phyloP scores from a whole-genome alignment of 2,797 vertebrate genomes.

The Apogon talboti region DNA sequence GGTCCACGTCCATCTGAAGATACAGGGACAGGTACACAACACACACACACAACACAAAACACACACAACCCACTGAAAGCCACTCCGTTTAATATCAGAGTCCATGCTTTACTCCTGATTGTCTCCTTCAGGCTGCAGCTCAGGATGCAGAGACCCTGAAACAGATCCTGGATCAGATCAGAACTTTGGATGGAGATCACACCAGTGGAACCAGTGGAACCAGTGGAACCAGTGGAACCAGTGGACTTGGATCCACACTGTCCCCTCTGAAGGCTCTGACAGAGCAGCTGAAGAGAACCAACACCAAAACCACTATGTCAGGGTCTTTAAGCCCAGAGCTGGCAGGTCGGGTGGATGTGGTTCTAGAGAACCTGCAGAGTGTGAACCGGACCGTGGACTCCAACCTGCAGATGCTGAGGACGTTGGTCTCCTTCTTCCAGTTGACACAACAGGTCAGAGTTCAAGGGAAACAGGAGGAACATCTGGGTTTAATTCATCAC shows the following conservation, averaged over 20 bases:
- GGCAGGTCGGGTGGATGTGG: not conserved
- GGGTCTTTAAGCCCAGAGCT: conserved; percentile 52
- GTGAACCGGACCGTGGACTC: conserved; percentile 76
- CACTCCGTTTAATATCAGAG: no score
- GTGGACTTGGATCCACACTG: conserved; percentile 1
- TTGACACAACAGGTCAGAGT: conserved; percentile 84
- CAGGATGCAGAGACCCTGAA: conserved; percentile 30
- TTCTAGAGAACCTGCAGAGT: conserved; percentile 80
- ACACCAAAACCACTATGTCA: not conserved
- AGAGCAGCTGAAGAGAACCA: conserved; percentile 73
- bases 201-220: conserved; percentile 5
- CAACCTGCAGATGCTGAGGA: conserved; percentile 82
- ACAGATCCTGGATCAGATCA: conserved; percentile 46
- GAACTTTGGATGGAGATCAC: not conserved
- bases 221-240: conserved; percentile 20
- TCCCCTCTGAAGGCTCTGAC: conserved; percentile 68
- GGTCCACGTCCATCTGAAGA: conserved; percentile 83
- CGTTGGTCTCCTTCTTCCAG: conserved; percentile 83
- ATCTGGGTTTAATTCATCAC: no score
- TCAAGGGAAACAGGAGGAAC: not conserved
- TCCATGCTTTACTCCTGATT: not conserved
- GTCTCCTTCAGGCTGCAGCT: conserved; percentile 35
- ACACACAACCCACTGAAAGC: not conserved
- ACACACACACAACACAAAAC: conserved; percentile 14
- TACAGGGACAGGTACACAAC: conserved; percentile 82